A percentile compares a stretch with the other conserved stretches of the same genome.
These are phyloP conservation scores for Oxytorus armatus DNA, from an alignment of 2,888 invertebrate species.

Conservation along the genomic window DNA sequence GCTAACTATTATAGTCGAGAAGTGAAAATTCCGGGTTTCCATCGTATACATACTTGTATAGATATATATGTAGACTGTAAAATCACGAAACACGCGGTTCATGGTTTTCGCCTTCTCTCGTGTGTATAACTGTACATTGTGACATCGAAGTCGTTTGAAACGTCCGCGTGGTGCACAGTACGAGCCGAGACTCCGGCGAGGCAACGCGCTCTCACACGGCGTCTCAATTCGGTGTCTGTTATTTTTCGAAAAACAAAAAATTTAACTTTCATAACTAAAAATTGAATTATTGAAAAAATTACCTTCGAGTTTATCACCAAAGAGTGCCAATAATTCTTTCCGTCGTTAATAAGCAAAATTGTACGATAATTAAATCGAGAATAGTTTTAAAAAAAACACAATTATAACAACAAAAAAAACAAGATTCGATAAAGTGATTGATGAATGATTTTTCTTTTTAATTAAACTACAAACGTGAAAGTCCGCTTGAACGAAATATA, in stretches of 20 bases:
- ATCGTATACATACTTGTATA: neutral
- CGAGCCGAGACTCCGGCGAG: slow-evolving; percentile 65
- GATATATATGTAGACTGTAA: slow-evolving; percentile 22
- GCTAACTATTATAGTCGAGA: slow-evolving; percentile 79
- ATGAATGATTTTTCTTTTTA: too few species aligned
- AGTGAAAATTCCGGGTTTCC: slow-evolving; percentile 71
- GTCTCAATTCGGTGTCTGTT: slow-evolving; percentile 8
- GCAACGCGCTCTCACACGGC: slow-evolving; percentile 32
- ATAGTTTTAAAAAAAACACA: too few species aligned
- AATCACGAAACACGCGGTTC: slow-evolving; percentile 46
- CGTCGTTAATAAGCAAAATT: too few species aligned
- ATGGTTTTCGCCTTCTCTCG: neutral
- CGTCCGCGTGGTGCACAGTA: slow-evolving; percentile 61
- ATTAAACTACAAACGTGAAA: too few species aligned
- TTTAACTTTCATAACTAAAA: too few species aligned
- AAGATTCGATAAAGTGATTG: too few species aligned
- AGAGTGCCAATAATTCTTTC: neutral
- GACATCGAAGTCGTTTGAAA: slow-evolving; percentile 27
- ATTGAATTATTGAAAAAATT: neutral
- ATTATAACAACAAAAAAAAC: neutral
- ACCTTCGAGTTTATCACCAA: neutral
- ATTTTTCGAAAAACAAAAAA: neutral
- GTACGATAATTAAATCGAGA: slow-evolving; percentile 9
- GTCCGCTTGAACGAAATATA: too few species aligned
- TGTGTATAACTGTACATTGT: neutral